Evolutionary conservation across 30 jellyfish, hydroid and myxozoan species (phyloP).

Genomic region (Morbakka virulenta): DNA sequence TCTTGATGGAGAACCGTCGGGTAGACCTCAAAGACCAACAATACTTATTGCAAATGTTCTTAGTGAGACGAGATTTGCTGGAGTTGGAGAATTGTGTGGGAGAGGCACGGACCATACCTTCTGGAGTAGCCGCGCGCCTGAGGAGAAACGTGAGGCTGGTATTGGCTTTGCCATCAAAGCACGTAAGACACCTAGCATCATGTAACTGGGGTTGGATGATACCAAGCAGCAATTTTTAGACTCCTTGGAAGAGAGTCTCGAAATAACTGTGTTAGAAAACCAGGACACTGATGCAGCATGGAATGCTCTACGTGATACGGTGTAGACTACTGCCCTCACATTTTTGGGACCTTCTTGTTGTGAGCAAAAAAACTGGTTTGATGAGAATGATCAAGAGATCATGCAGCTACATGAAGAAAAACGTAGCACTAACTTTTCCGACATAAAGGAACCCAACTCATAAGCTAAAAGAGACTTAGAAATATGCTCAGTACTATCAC

Average conservation of each 20-base stretch:
- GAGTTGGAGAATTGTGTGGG: background rate
- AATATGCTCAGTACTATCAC: background rate
- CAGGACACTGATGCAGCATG: background rate
- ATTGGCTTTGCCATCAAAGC: constrained; percentile 13
- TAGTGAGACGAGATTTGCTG: background rate
- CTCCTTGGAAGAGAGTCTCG: too few relatives aligned
- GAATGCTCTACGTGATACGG: background rate
- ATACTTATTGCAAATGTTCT: constrained; percentile 16
- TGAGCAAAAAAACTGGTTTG: background rate
- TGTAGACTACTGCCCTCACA: background rate
- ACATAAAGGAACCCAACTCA: too few relatives aligned
- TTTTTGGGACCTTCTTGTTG: background rate
- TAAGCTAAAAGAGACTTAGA: too few relatives aligned
- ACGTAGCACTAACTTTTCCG: background rate
- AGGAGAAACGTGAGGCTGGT: constrained; percentile 18
- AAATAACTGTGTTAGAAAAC: too few relatives aligned
- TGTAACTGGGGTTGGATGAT: background rate
- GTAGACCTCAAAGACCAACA: constrained; percentile 4
- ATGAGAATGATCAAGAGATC: background rate
- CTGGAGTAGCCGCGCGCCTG: background rate
- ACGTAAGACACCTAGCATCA: background rate
- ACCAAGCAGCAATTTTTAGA: too few relatives aligned
- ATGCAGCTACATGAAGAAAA: background rate
- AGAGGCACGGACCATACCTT: background rate
- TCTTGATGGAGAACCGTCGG: background rate